A percentile compares a stretch with the other conserved stretches of the same genome.
Conservation (phyloP, 2,113 vertebrate species). For the Myotis brandtii region DNA sequence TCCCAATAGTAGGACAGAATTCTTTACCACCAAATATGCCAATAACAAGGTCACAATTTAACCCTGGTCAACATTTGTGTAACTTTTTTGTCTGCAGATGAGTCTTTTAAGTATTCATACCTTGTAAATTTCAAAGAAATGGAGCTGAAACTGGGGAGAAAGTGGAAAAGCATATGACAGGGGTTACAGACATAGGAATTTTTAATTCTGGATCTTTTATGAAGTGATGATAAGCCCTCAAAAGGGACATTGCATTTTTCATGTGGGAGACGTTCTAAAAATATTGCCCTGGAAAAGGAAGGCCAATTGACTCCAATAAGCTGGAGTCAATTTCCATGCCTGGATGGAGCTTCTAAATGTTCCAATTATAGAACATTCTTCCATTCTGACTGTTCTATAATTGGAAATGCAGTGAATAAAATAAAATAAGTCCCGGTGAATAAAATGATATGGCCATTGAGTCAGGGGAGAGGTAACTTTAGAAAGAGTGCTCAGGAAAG, state of each 20-base stretch:
- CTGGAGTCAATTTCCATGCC: neutral
- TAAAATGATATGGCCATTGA: neutral
- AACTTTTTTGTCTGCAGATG: neutral
- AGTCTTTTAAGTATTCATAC: neutral
- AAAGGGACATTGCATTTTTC: neutral
- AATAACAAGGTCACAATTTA: neutral
- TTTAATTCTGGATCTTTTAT: neutral
- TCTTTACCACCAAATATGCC: neutral
- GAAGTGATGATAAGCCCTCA: neutral
- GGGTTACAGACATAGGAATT: neutral
- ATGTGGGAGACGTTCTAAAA: neutral
- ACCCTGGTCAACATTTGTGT: neutral
- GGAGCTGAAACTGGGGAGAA: neutral
- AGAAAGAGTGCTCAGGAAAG: neutral
- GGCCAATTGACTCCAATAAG: neutral
- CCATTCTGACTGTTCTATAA: neutral
- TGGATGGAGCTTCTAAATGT: neutral
- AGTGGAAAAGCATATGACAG: neutral
- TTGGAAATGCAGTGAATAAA: neutral
- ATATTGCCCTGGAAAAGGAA: neutral
- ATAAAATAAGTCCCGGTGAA: neutral
- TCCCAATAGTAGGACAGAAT: neutral
- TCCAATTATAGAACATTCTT: neutral
- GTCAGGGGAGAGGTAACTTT: neutral
- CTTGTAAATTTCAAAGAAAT: neutral